phyloP scores from a whole-genome alignment of 2,888 invertebrate genomes.

The Apamea monoglypha region DNA sequence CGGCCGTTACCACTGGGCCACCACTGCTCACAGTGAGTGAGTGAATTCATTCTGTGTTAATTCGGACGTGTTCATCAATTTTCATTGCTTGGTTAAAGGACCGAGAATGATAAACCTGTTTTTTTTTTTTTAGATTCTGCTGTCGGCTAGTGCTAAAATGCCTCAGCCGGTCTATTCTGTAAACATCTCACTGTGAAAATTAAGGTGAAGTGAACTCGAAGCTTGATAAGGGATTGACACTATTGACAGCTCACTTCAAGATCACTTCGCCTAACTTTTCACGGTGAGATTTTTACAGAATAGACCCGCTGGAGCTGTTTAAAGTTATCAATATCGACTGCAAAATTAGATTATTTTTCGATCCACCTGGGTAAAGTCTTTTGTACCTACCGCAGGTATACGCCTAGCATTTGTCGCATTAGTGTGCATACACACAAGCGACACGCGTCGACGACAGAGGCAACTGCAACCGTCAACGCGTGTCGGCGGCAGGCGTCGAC shows the following conservation, averaged over 20 bases:
- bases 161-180: background rate
- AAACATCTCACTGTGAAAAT: background rate
- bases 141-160: accelerated
- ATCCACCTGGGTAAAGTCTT: background rate
- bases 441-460: no score
- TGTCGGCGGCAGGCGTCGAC: no score
- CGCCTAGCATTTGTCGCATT: no score
- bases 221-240: no score
- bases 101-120: background rate
- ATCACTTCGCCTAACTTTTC: no score
- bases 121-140: background rate
- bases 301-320: no score
- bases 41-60: slow-evolving; percentile 5
- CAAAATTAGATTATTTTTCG: background rate
- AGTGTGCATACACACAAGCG: no score
- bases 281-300: no score
- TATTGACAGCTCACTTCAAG: background rate
- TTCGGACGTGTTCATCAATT: background rate
- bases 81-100: background rate
- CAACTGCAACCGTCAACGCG: no score
- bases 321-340: background rate
- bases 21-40: no score
- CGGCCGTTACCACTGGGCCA: no score
- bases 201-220: background rate
- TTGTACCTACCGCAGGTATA: background rate